phyloP scores from a whole-genome alignment of 2,888 invertebrate species.

The Dermolepida albohirtum region DNA sequence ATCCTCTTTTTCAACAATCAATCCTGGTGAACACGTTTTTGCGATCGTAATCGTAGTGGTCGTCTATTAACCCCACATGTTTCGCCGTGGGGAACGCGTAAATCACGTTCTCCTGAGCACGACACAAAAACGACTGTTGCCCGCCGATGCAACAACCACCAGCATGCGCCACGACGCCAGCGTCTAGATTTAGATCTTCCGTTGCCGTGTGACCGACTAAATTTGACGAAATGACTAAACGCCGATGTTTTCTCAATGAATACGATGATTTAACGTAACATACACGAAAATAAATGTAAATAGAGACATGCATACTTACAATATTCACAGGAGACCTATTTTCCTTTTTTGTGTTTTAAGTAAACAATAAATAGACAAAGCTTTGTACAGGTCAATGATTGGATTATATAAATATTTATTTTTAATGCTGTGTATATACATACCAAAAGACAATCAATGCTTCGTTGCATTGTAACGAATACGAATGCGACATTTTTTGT shows the following conservation, averaged over 20 bases:
- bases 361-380: too few relatives aligned
- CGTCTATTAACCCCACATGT: slow-evolving; percentile 19
- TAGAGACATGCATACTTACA: neutral
- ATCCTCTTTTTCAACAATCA: too few relatives aligned
- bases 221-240: slow-evolving; percentile 58
- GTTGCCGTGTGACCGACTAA: slow-evolving; percentile 59
- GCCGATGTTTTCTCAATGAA: slow-evolving; percentile 44
- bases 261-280: slow-evolving; percentile 1
- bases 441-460: too few relatives aligned
- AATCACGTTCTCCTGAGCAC: slow-evolving; percentile 1
- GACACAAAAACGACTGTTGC: slow-evolving; percentile 7
- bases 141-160: slow-evolving; percentile 51
- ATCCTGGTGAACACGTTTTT: too few relatives aligned
- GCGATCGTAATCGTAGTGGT: neutral
- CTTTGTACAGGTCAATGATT: too few relatives aligned
- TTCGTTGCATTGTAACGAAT: too few relatives aligned
- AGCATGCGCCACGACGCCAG: slow-evolving; percentile 54
- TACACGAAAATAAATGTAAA: too few relatives aligned
- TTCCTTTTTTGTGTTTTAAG: neutral
- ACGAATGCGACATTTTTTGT: too few relatives aligned
- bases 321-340: neutral
- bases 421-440: too few relatives aligned
- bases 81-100: neutral
- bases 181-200: slow-evolving; percentile 57
- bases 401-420: too few relatives aligned